Conservation (phyloP, 2,113 vertebrate species). For the Axis porcinus region DNA sequence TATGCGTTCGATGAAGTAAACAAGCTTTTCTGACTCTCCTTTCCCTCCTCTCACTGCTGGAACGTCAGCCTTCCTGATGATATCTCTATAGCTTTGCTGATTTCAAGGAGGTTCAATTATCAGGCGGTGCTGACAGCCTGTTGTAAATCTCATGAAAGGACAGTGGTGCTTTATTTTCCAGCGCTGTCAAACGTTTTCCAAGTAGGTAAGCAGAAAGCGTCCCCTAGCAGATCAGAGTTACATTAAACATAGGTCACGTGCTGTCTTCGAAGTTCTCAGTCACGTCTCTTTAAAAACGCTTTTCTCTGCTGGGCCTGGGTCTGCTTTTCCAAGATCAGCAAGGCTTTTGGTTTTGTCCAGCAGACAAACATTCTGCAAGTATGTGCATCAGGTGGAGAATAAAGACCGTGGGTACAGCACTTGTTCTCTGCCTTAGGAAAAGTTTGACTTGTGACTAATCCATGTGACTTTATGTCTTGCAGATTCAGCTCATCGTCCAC, state of each 20-base stretch:
- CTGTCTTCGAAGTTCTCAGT: not conserved
- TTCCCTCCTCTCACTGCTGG: not conserved
- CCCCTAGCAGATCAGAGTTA: not conserved
- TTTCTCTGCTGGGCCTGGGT: not conserved
- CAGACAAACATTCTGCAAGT: not conserved
- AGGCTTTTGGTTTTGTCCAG: conserved; percentile 17
- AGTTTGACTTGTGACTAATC: not conserved
- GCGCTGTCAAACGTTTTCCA: not conserved
- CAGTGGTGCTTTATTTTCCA: not conserved
- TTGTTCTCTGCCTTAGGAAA: not conserved
- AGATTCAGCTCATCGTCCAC: not conserved
- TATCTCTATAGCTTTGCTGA: not conserved
- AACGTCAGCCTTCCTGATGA: not conserved
- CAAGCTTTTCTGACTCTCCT: not conserved
- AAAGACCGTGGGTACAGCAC: not conserved
- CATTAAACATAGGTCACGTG: not conserved
- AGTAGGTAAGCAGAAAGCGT: not conserved
- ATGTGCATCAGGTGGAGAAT: not conserved
- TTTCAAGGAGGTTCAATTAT: conserved; percentile 29
- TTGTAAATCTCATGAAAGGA: conserved; percentile 19
- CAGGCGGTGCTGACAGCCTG: conserved; percentile 6
- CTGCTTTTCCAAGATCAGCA: not conserved
- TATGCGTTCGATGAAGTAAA: not conserved
- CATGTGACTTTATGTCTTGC: not conserved
- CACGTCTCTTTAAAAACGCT: conserved; percentile 11